phyloP scores from a whole-genome alignment of 1,140 invertebrate genomes.

The Dendroctonus valens region DNA sequence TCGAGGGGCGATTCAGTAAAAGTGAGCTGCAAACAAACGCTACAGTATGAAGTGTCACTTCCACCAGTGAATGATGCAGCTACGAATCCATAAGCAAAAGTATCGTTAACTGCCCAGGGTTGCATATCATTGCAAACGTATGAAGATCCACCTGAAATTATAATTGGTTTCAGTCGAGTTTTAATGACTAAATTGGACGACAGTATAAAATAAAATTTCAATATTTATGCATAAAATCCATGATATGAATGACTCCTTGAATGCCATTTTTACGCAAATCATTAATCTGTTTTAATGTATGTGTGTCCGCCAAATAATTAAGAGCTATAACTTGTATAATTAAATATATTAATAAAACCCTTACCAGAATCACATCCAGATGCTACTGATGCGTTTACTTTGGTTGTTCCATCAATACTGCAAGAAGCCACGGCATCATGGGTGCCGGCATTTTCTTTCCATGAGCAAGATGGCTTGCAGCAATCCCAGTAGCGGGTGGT shows the following conservation, averaged over 20 bases:
- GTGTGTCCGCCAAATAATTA: no score
- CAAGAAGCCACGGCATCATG: slow-evolving; percentile 20
- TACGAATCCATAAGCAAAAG: slow-evolving; percentile 29
- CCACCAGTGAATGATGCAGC: slow-evolving; percentile 34
- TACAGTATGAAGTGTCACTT: slow-evolving; percentile 22
- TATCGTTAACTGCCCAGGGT: slow-evolving; percentile 22
- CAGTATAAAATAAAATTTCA: no score
- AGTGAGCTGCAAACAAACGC: slow-evolving; percentile 26
- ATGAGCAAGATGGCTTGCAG: slow-evolving; percentile 32
- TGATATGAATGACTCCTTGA: no score
- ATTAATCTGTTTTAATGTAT: no score
- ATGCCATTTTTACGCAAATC: no score
- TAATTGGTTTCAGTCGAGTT: no score
- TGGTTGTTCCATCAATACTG: slow-evolving; percentile 21
- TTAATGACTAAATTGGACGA: no score
- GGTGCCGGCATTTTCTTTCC: slow-evolving; percentile 17
- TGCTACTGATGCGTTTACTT: slow-evolving; percentile 5
- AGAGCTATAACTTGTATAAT: no score
- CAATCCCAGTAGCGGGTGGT: slow-evolving; percentile 36
- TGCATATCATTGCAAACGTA: slow-evolving; percentile 30
- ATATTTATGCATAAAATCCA: no score
- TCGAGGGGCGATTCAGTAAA: slow-evolving; percentile 11
- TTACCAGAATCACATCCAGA: slow-evolving; percentile 30
- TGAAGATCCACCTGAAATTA: slow-evolving; percentile 18
- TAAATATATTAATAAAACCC: no score